Conservation (phyloP, 1,140 invertebrate species). For the Tribolium castaneum region DNA sequence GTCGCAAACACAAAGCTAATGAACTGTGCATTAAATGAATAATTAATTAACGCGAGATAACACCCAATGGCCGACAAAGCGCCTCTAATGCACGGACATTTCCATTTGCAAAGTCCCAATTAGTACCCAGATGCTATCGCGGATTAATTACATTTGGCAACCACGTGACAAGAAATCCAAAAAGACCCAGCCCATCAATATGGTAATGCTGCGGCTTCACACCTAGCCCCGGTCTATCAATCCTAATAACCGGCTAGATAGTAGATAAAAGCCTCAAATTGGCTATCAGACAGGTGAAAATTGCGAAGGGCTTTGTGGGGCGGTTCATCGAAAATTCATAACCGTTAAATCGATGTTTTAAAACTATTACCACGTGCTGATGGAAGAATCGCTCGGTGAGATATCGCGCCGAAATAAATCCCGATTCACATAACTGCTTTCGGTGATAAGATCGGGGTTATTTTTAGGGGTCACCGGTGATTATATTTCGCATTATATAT, state of each 20-base stretch:
- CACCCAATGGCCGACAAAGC: slow-evolving; percentile 1
- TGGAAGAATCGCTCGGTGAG: neutral
- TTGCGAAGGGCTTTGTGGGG: slow-evolving; percentile 2
- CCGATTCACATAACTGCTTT: slow-evolving; percentile 27
- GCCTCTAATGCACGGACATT: slow-evolving; percentile 5
- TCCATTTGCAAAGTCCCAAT: slow-evolving; percentile 23
- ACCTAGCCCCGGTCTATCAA: slow-evolving; percentile 4
- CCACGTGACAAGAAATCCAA: neutral
- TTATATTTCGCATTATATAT: slow-evolving; percentile 34
- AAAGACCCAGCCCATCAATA: slow-evolving; percentile 17
- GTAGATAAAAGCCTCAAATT: slow-evolving; percentile 9
- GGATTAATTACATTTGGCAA: slow-evolving; percentile 13
- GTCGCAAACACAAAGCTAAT: slow-evolving; percentile 26
- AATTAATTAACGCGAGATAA: slow-evolving; percentile 22
- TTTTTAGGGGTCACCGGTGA: slow-evolving; percentile 22
- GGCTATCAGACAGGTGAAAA: slow-evolving; percentile 25
- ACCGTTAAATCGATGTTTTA: slow-evolving; percentile 26
- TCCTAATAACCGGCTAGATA: slow-evolving; percentile 25
- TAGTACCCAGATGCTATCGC: slow-evolving; percentile 8
- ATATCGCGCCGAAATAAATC: slow-evolving; percentile 13
- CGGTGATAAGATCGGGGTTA: slow-evolving; percentile 18
- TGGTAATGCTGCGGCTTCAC: slow-evolving; percentile 4
- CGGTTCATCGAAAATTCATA: slow-evolving; percentile 4
- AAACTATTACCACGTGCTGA: slow-evolving; percentile 32
- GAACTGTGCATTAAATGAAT: slow-evolving; percentile 24